Conservation (phyloP, 1,140 invertebrate genomes). For the Nasonia vitripennis region DNA sequence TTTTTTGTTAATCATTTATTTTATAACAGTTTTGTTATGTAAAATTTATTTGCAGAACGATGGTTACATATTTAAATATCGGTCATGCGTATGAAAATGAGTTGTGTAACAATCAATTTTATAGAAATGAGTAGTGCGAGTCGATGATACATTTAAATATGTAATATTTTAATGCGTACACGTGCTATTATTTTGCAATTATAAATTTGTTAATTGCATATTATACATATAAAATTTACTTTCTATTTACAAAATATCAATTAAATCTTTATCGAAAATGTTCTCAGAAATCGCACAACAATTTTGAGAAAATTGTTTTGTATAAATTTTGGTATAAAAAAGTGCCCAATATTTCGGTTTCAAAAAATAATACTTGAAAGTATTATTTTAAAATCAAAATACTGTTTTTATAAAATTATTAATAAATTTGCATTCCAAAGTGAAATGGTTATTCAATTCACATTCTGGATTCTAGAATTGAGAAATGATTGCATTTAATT, state of each 20-base stretch:
- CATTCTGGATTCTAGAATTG: conserved; percentile 46
- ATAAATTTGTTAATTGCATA: conserved; percentile 38
- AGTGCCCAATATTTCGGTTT: conserved; percentile 20
- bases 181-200: conserved; percentile 34
- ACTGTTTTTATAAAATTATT: conserved; percentile 38
- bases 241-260: conserved; percentile 5
- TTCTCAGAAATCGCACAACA: background rate
- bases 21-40: conserved; percentile 22
- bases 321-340: conserved; percentile 26
- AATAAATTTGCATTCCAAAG: conserved; percentile 48
- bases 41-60: conserved; percentile 29
- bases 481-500: conserved; percentile 52
- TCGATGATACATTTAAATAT: conserved; percentile 38
- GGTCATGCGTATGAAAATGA: background rate
- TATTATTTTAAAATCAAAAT: conserved; percentile 41
- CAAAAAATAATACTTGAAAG: conserved; percentile 15
- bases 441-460: conserved; percentile 45
- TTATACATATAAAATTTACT: conserved; percentile 32
- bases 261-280: conserved; percentile 7
- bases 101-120: background rate
- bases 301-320: conserved; percentile 50
- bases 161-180: conserved; percentile 42
- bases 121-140: background rate
- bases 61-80: conserved; percentile 43
- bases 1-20: conserved; percentile 44